Conservation (phyloP, 1,140 invertebrate species). For the Latrodectus geometricus region DNA sequence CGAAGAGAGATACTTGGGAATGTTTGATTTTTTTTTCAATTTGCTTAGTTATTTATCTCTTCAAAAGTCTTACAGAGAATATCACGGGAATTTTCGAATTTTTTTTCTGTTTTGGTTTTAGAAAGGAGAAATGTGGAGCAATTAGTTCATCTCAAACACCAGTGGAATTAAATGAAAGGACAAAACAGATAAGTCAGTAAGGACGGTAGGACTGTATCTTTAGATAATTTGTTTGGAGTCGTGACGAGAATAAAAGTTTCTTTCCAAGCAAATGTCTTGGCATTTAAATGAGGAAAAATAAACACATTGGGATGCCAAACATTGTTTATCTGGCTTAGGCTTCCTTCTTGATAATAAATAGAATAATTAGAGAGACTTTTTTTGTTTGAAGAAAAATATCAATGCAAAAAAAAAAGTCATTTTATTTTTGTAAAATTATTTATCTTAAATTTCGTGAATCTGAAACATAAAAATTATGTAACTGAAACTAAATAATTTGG, state of each 20-base stretch:
- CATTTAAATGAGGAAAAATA: constrained; percentile 41
- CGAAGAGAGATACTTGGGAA: background rate
- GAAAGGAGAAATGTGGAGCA: constrained; percentile 13
- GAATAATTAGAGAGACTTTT: background rate
- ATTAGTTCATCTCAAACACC: constrained; percentile 37
- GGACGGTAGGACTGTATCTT: background rate
- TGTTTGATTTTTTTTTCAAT: background rate
- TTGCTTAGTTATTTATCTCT: constrained; percentile 39
- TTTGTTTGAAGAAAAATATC: background rate
- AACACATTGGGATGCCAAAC: constrained; percentile 16
- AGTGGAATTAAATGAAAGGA: constrained; percentile 13
- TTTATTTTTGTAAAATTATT: background rate
- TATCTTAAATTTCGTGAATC: background rate
- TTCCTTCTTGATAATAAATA: constrained; percentile 12
- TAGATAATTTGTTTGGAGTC: constrained; percentile 29
- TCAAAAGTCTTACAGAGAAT: background rate
- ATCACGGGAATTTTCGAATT: background rate
- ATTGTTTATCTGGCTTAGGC: constrained; percentile 2
- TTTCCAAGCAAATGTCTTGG: background rate
- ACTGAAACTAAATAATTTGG: too few species aligned
- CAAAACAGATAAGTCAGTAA: constrained; percentile 10
- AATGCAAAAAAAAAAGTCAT: too few species aligned
- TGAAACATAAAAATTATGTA: too few species aligned
- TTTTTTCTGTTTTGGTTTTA: background rate
- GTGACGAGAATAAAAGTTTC: constrained; percentile 6